Evolutionary conservation across 1,140 invertebrate species (phyloP).

Genomic region (Heterodera carotae): DNA sequence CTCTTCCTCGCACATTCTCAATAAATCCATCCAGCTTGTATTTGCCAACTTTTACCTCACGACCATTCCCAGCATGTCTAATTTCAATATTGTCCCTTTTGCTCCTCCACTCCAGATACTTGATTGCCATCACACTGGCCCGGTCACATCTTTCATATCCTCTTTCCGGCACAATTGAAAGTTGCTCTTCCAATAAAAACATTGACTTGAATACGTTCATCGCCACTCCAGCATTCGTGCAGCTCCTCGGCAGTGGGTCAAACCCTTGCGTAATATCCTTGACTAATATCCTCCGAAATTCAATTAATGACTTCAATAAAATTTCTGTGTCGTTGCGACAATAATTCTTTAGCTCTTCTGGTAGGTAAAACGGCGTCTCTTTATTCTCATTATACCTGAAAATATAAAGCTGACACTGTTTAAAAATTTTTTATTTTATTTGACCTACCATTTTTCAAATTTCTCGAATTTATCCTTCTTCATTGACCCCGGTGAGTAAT

Average conservation of each 20-base stretch:
- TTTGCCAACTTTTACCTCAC: not conserved
- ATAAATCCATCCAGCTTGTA: conserved; percentile 12
- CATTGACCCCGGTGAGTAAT: not conserved
- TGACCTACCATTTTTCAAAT: not conserved
- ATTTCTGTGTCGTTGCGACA: conserved; percentile 12
- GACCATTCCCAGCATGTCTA: not conserved
- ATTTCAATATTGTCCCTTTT: not conserved
- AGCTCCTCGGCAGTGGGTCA: not conserved
- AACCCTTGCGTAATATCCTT: conserved; percentile 5
- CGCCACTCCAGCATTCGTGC: not conserved
- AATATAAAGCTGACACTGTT: too few relatives aligned
- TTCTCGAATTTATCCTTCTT: not conserved
- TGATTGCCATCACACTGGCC: not conserved
- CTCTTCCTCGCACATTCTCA: not conserved
- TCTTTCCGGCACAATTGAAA: conserved; percentile 14
- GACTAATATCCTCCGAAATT: conserved; percentile 2
- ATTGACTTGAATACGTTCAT: not conserved
- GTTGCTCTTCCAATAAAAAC: not conserved
- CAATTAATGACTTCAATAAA: not conserved
- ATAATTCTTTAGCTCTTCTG: not conserved
- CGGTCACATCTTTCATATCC: conserved; percentile 5
- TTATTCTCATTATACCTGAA: not conserved
- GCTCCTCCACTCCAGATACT: conserved; percentile 15
- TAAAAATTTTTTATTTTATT: too few relatives aligned
- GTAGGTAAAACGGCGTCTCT: conserved; percentile 1